Conservation (phyloP, 2,888 invertebrate species). For the Tenthredo scrophulariae region DNA sequence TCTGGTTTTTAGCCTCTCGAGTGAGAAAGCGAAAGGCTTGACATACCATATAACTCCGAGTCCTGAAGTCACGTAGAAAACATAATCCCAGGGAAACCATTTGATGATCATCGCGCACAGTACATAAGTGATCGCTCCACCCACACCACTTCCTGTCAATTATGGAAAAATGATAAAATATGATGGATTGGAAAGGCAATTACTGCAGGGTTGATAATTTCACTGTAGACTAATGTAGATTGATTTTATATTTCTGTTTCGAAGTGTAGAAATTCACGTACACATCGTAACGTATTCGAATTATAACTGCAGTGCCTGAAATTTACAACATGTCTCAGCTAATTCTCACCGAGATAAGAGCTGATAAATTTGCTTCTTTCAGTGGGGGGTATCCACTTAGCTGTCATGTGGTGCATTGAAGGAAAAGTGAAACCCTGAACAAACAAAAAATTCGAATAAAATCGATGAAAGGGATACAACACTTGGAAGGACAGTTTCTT, state of each 20-base stretch:
- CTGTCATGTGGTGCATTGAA: slow-evolving; percentile 88
- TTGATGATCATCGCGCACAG: slow-evolving; percentile 85
- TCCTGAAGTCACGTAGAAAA: slow-evolving; percentile 84
- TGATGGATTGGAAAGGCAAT: background rate
- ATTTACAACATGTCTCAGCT: background rate
- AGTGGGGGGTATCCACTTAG: slow-evolving; percentile 90
- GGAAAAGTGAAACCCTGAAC: slow-evolving; percentile 86
- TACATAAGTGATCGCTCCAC: slow-evolving; percentile 85
- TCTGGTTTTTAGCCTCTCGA: background rate
- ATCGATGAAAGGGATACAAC: background rate
- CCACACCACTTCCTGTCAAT: slow-evolving; percentile 82
- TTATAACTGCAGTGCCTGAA: background rate
- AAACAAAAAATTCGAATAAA: slow-evolving; percentile 32
- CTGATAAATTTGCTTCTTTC: slow-evolving; percentile 88
- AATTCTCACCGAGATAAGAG: slow-evolving; percentile 80
- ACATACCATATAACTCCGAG: slow-evolving; percentile 77
- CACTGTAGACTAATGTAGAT: background rate
- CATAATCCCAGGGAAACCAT: slow-evolving; percentile 85
- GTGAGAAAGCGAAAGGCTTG: background rate
- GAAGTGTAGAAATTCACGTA: background rate
- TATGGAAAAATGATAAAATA: slow-evolving; percentile 57
- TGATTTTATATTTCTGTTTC: background rate
- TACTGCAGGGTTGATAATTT: background rate
- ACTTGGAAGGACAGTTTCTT: background rate
- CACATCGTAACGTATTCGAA: background rate